Conservation (phyloP, 2,797 vertebrate species). For the Eptatretus atami region DNA sequence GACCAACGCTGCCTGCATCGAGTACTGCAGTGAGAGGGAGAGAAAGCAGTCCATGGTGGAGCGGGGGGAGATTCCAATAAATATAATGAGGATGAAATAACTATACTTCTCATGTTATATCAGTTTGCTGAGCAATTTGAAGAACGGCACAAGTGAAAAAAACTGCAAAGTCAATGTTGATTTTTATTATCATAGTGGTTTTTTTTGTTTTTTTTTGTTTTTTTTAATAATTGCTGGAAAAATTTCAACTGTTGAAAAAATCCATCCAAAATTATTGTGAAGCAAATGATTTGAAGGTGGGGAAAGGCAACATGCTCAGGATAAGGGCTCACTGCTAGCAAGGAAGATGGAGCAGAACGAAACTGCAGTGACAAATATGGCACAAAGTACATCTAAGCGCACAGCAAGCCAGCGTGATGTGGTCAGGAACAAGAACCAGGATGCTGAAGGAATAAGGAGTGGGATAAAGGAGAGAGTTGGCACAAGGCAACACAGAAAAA, state of each 20-base stretch:
- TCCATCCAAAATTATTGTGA: no score
- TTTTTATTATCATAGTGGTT: no score
- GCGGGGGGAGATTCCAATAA: neutral
- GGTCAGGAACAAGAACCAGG: conserved; percentile 68
- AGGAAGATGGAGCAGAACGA: conserved; percentile 47
- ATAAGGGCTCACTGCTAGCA: conserved; percentile 25
- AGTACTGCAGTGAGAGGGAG: conserved; percentile 15
- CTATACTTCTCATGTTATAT: no score
- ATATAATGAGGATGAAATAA: neutral
- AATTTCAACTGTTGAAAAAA: no score
- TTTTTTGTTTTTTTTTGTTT: no score
- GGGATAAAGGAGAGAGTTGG: conserved; percentile 6
- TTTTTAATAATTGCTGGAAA: no score
- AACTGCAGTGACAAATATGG: conserved; percentile 36
- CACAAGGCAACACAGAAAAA: neutral
- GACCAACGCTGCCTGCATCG: conserved; percentile 45
- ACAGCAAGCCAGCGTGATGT: conserved; percentile 76
- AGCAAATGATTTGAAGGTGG: no score
- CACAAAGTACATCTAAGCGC: conserved; percentile 65
- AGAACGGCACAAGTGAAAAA: no score
- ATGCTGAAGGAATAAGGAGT: conserved; percentile 20
- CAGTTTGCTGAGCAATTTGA: no score
- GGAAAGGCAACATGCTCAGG: no score
- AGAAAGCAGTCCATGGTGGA: conserved; percentile 6
- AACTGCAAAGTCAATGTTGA: no score